Base-by-base conservation (phyloP, 2,888 invertebrate species). In the Diaperis boleti region DNA sequence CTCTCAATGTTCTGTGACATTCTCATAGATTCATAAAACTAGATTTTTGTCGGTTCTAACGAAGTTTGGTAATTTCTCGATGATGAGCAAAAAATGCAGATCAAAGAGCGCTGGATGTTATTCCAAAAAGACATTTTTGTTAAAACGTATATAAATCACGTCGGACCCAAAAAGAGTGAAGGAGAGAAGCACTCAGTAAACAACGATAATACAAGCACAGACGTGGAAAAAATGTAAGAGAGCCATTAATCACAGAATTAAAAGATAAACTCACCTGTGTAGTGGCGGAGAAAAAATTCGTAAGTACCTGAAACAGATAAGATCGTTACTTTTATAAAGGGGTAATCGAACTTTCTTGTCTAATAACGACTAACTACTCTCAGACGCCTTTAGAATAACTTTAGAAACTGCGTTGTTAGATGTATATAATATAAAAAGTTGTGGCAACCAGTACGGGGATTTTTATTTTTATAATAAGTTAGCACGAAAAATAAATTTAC, bases 401-500 rank as follows among this genome's bases (percentile, higher is more conserved):
- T n/a, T n/a, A n/a, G n/a, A n/a, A n/a, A n/a, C n/a, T n/a, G n/a
- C n/a, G n/a, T n/a, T n/a, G n/a, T n/a, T n/a, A n/a, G n/a, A n/a
- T n/a, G n/a, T n/a, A n/a, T n/a, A n/a, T n/a, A n/a, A n/a, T n/a
- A n/a, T n/a, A n/a, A n/a, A n/a, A n/a, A n/a, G n/a, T n/a, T n/a
- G n/a, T n/a, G n/a, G n/a, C n/a, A n/a, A n/a, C n/a, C n/a, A n/a
- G n/a, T n/a, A n/a, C n/a, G n/a, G n/a, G n/a, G n/a, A n/a, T n/a
- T n/a, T n/a, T n/a, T n/a, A n/a, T n/a, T n/a, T n/a, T n/a, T n/a
- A n/a, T n/a, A n/a, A n/a, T n/a, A n/a, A n/a, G n/a, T n/a, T n/a
- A n/a, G n/a, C n/a, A n/a, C n/a, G 49, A 49, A 49, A 11, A 15
- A 18, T 49, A 11, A 49, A 49, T 33, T 49, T 49, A 49, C 33